Percentiles rank a stretch among this genome's conserved stretches.
phyloP scores from a whole-genome alignment of 1,140 invertebrate species.

The Aethina tumida region DNA sequence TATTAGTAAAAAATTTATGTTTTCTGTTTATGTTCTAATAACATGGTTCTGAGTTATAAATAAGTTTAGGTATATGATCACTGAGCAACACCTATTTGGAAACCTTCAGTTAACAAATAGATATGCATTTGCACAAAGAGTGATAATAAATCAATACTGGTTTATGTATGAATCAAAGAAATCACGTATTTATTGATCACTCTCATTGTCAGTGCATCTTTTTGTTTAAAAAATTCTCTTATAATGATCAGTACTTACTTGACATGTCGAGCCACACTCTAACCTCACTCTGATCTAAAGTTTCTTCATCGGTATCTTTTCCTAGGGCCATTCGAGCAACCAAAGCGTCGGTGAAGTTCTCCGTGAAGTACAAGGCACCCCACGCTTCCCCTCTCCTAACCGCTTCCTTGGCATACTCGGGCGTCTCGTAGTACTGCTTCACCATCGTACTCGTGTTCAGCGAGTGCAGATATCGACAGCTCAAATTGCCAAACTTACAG shows the following conservation, averaged over 20 bases:
- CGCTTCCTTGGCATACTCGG: constrained; percentile 55
- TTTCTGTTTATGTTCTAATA: no score
- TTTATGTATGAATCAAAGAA: no score
- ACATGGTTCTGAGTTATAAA: no score
- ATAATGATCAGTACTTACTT: constrained; percentile 50
- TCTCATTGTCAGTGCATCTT: no score
- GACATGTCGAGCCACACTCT: constrained; percentile 81
- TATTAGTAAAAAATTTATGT: no score
- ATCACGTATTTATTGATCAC: no score
- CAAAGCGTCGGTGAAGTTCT: constrained; percentile 73
- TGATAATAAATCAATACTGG: no score
- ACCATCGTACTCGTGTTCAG: constrained; percentile 55
- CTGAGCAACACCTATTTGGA: no score
- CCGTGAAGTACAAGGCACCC: constrained; percentile 69
- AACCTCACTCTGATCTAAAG: constrained; percentile 62
- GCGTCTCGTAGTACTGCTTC: constrained; percentile 59
- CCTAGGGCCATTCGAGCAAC: constrained; percentile 59
- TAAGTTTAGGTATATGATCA: no score
- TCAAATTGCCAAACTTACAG: constrained; percentile 58
- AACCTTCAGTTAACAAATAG: no score
- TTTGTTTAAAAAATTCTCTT: no score
- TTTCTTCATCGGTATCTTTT: constrained; percentile 55
- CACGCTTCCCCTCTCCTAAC: constrained; percentile 68
- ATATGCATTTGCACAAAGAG: no score
- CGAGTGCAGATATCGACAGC: constrained; percentile 65